A percentile compares a stretch with the other conserved stretches of the same genome.
phyloP scores from a whole-genome alignment of 2,888 invertebrate species.

The Merodon equestris region DNA sequence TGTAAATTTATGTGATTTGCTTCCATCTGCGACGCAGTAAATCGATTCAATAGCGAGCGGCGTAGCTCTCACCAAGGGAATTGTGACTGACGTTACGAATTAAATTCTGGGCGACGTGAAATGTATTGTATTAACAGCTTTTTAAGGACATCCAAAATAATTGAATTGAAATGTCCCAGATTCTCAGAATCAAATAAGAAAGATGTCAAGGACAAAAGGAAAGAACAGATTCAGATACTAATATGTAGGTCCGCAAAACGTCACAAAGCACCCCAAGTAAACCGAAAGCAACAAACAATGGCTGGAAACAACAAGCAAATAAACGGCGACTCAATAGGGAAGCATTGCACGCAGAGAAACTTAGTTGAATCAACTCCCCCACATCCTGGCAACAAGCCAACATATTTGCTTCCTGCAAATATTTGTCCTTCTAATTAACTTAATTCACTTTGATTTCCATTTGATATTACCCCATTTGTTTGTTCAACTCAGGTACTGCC shows the following conservation, averaged over 20 bases:
- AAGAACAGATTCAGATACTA: not conserved
- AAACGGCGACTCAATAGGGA: slow-evolving; percentile 12
- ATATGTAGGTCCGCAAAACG: not conserved
- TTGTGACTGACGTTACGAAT: no score
- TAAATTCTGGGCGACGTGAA: slow-evolving; percentile 8
- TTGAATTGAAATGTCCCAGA: slow-evolving; percentile 13
- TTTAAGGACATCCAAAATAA: slow-evolving; percentile 24
- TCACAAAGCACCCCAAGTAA: no score
- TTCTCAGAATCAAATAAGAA: no score
- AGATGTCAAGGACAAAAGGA: no score
- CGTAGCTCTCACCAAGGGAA: slow-evolving; percentile 11
- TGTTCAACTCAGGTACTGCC: slow-evolving; percentile 48
- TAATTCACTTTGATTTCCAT: slow-evolving; percentile 78
- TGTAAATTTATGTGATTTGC: slow-evolving; percentile 46
- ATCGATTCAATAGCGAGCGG: slow-evolving; percentile 38
- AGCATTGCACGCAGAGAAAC: slow-evolving; percentile 5
- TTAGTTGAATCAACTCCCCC: slow-evolving; percentile 45
- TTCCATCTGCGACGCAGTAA: slow-evolving; percentile 20
- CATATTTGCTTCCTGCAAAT: slow-evolving; percentile 70
- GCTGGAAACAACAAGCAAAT: slow-evolving; percentile 3
- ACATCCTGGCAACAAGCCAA: slow-evolving; percentile 29
- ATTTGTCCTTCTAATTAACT: slow-evolving; percentile 79
- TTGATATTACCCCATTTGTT: slow-evolving; percentile 69
- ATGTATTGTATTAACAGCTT: slow-evolving; percentile 20
- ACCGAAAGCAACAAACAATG: no score